Evolutionary conservation across 2,797 vertebrate species (phyloP).

Genomic region (Zenarchopterus dispar): DNA sequence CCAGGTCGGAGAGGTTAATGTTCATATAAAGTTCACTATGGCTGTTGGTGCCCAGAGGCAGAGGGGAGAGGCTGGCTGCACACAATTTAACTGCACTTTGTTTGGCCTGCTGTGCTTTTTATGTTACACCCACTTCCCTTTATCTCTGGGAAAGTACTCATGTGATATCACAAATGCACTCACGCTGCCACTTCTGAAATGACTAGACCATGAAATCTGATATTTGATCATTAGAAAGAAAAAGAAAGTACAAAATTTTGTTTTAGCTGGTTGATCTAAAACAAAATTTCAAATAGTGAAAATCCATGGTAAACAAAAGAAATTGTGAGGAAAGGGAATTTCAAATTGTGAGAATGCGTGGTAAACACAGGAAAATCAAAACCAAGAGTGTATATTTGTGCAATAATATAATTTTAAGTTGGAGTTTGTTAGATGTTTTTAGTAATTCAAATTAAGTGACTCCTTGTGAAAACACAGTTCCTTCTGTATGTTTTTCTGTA

Average conservation of each 20-base stretch:
- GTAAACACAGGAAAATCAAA: neutral
- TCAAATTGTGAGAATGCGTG: neutral
- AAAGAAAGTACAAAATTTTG: no score
- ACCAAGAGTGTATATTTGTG: neutral
- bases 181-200: neutral
- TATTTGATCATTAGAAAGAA: neutral
- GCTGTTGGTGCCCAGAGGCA: constrained; percentile 44
- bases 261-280: no score
- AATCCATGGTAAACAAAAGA: neutral
- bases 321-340: no score
- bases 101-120: constrained; percentile 16
- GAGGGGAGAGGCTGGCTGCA: constrained; percentile 33
- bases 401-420: no score
- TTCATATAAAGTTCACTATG: constrained; percentile 63
- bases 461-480: neutral
- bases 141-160: constrained; percentile 4
- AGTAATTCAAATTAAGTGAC: constrained; percentile 3
- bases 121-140: constrained; percentile 21
- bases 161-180: neutral
- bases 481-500: constrained; percentile 9
- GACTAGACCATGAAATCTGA: neutral
- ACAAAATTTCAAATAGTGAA: neutral
- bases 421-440: neutral
- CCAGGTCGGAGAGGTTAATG: constrained; percentile 41
- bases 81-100: constrained; percentile 49